Conservation (phyloP, 2,113 vertebrate genomes). For the Seriola dumerili region DNA sequence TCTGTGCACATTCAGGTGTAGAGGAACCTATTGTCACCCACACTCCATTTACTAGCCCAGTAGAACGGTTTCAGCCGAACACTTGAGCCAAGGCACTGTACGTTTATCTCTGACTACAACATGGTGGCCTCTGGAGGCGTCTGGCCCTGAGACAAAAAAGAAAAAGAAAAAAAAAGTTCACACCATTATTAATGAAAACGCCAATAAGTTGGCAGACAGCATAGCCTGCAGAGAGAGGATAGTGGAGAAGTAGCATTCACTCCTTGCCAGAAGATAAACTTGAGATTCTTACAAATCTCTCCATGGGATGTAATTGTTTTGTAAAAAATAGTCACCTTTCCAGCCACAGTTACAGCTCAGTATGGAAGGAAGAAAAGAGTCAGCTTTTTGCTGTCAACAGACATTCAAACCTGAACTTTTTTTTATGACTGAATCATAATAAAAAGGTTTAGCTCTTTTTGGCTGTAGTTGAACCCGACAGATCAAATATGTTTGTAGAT, state of each 20-base stretch:
- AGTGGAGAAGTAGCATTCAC: background rate
- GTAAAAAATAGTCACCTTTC: too few species aligned
- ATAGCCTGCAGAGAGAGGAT: background rate
- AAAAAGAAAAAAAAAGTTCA: background rate
- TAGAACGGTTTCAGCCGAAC: background rate
- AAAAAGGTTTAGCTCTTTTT: too few species aligned
- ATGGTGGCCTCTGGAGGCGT: background rate
- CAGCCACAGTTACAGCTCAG: background rate
- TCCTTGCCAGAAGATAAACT: background rate
- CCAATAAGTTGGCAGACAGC: constrained; percentile 9
- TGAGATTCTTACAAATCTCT: background rate
- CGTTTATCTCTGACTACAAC: constrained; percentile 24
- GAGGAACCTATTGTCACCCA: background rate
- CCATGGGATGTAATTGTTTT: background rate
- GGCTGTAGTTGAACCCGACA: background rate
- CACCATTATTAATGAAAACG: constrained; percentile 17
- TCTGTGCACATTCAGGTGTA: background rate
- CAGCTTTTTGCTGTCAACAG: too few species aligned
- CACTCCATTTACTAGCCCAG: background rate
- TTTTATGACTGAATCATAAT: too few species aligned
- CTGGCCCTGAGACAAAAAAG: background rate
- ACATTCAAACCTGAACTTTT: too few species aligned
- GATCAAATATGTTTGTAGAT: too few species aligned
- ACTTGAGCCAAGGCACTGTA: background rate
- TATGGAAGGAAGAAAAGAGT: too few species aligned